Evolutionary conservation across 2,797 vertebrate genomes (phyloP), one percentile per base, ranked within the genome.

Genomic region (Smutsia temminckii): DNA sequence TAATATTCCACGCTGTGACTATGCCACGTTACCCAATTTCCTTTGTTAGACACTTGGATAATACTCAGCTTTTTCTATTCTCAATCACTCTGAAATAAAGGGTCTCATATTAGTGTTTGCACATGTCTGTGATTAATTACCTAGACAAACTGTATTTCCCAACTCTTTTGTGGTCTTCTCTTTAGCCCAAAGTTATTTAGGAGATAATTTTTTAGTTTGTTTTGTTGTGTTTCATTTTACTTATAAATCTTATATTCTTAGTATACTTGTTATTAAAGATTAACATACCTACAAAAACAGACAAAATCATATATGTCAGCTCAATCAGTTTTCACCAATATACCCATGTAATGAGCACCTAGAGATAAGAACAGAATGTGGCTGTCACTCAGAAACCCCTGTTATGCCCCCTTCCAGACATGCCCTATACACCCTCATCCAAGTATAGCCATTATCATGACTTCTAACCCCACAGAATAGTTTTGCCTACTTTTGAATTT

Each of bases 341-440:
- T 3, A 18, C 5, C 32, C 25, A 4, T 2, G 1, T 34, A 20
- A 7, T 20, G 4, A 4, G n/a, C 8, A 4, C 32, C 9, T 8
- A 21, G 40, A 18, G 3, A 18, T 0, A 10, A 23, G 53, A 2
- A 21, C 5, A 7, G 34, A 29, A 27, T 7, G 11, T 20, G 0
- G 11, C 42, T 12, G 8, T 23, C 10, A 3, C 7, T 34, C 46
- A 3, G 66, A 34, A 29, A 40, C 17, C 21, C 46, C 25, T 0
- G 2, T 16, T 18, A 42, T 21, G 23, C 12, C 6, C 29, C 37
- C 7, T 51, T 69, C 72, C 4, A 13, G 75, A 25, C 25, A 1
- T 3, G 4, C 7, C 32, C 32, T 29, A 0, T 0, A 0, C 46
- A 6, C 5, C 20, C 23, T 34, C 10, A 3, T 14, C n/a, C 53